phyloP scores from a whole-genome alignment of 2,888 invertebrate species.

The Crepidodera aurea region DNA sequence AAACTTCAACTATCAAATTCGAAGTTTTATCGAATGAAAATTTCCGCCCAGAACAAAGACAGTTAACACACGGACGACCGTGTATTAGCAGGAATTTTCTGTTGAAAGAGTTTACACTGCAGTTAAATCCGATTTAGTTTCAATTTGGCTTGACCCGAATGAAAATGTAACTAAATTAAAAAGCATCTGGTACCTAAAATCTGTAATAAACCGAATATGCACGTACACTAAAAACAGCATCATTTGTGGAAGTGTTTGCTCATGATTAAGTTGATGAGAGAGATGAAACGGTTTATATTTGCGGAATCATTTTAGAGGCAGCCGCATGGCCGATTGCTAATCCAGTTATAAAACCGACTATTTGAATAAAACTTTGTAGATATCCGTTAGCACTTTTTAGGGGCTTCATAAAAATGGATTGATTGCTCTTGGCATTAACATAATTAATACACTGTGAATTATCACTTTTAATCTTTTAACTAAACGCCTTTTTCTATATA shows the following conservation, averaged over 20 bases:
- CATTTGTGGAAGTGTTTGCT: slow-evolving; percentile 30
- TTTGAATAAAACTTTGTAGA: slow-evolving; percentile 21
- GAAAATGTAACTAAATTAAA: slow-evolving; percentile 37
- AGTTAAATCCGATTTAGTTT: slow-evolving; percentile 29
- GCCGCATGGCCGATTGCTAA: slow-evolving; percentile 22
- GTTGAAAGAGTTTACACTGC: slow-evolving; percentile 9
- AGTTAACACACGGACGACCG: neutral
- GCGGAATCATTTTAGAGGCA: slow-evolving; percentile 27
- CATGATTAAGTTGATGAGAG: slow-evolving; percentile 33
- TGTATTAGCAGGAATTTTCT: slow-evolving; percentile 8
- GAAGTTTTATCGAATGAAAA: neutral
- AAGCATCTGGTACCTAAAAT: slow-evolving; percentile 27
- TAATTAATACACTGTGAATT: too few relatives aligned
- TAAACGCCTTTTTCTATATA: too few relatives aligned
- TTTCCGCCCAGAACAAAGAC: slow-evolving; percentile 6
- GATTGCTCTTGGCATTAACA: too few relatives aligned
- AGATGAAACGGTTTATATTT: slow-evolving; percentile 35
- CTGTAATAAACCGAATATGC: slow-evolving; percentile 23
- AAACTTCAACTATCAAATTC: neutral
- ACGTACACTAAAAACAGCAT: slow-evolving; percentile 20
- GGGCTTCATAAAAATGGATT: neutral
- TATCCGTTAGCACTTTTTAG: neutral
- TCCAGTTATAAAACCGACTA: slow-evolving; percentile 16
- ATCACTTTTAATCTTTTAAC: too few relatives aligned
- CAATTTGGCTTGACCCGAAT: slow-evolving; percentile 30